Evolutionary conservation across 1,140 invertebrate species (phyloP), one percentile per base, ranked within the genome.

Genomic region (Magallana ariakensis): DNA sequence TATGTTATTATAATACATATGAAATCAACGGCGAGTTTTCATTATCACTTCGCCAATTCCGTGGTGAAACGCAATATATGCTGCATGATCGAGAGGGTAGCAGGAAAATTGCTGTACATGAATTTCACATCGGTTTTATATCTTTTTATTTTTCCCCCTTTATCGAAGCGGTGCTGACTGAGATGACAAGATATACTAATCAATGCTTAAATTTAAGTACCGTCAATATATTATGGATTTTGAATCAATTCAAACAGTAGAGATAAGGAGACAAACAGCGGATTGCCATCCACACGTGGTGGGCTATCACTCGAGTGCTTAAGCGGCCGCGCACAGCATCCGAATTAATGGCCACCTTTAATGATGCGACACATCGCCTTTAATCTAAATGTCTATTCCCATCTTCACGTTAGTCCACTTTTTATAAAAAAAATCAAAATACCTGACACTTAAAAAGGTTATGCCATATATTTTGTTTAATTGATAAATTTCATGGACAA

Each of bases 181-280:
- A 26, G 66, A 75, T 75, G 66, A 75, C 22, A 75, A 75, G 66
- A 75, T 75, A 75, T 26, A 75, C 66, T 75, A 26, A 75, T 75
- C 66, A 75, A 75, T 75, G 66, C 66, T 26, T 75, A 75, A 75
- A 75, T 75, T 75, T 75, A 75, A 75, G 22, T 75, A 26, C 33
- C 33, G 66, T 75, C 66, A 75, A 75, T 75, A 75, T 26, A 33
- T 75, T 75, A 75, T 75, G 66, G 66, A 75, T 75, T 75, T 75
- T 75, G 19, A 75, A 75, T 75, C 66, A 75, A 75, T 75, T 9
- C 66, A 26, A 13, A 11, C 33, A 13, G 9, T 26, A 26, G 66
- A 75, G 66, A 75, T 75, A 75, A 75, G 66, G 33, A 13, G 15
- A 26, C 22, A 75, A 75, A 19, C 66, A 75, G 66, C 66, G 66